Evolutionary conservation across 1,140 invertebrate species (phyloP).

Genomic region (Onthophagus taurus): DNA sequence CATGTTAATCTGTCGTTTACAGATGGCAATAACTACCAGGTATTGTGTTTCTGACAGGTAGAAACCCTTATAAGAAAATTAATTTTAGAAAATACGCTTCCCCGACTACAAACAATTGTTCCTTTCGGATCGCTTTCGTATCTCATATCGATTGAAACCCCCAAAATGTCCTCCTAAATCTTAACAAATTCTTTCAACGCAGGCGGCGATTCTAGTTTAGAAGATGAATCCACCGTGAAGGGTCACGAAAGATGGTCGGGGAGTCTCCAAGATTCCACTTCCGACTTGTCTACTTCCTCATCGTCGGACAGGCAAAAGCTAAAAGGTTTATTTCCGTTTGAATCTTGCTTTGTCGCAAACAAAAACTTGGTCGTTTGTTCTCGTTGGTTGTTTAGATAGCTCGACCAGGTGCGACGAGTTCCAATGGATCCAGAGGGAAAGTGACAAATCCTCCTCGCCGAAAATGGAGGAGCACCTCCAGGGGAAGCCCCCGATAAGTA

Average conservation of each 20-base stretch:
- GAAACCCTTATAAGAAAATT: too few species aligned
- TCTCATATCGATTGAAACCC: too few species aligned
- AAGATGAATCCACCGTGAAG: conserved; percentile 32
- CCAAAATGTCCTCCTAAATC: too few species aligned
- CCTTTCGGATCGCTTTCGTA: too few species aligned
- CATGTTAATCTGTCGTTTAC: too few species aligned
- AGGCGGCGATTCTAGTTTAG: conserved; percentile 23
- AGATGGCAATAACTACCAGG: too few species aligned
- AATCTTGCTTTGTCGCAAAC: not conserved
- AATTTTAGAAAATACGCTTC: too few species aligned
- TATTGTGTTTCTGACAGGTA: too few species aligned
- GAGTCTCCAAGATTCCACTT: conserved; percentile 25
- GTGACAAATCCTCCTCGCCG: conserved; percentile 18
- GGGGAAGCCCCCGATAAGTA: conserved; percentile 35
- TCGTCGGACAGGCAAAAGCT: conserved; percentile 23
- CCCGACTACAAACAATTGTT: too few species aligned
- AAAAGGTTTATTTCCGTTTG: conserved; percentile 22
- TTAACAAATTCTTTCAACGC: not conserved
- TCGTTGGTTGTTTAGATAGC: conserved; percentile 25
- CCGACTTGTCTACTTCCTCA: conserved; percentile 29
- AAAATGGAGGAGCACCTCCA: conserved; percentile 31
- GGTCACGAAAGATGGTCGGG: conserved; percentile 27
- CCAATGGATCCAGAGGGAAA: conserved; percentile 43
- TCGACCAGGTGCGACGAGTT: conserved; percentile 49
- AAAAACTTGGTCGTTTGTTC: not conserved